Conservation (phyloP, 2,888 invertebrate species). For the Dorcus hopei region DNA sequence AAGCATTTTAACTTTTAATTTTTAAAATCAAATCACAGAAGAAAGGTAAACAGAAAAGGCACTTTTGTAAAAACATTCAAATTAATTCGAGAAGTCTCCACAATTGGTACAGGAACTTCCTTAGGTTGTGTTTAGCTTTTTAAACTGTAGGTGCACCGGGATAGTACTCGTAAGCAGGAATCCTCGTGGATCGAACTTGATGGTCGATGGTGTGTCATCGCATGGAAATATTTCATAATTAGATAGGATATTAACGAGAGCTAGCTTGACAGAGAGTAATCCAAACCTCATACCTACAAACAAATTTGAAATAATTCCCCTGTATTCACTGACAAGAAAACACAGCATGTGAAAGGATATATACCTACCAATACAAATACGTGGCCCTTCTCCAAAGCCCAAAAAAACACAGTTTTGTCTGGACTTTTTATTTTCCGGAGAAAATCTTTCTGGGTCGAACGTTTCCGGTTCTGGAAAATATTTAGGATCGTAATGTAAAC, state of each 20-base stretch:
- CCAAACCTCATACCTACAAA: not conserved
- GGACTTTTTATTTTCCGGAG: constrained; percentile 5
- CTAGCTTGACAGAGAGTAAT: not conserved
- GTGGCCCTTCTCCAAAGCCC: constrained; percentile 10
- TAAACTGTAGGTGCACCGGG: not conserved
- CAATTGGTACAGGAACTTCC: no score
- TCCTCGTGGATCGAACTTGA: not conserved
- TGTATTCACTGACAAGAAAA: not conserved
- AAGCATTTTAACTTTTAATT: no score
- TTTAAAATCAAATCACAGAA: no score
- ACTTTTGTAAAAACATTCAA: no score
- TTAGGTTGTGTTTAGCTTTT: not conserved
- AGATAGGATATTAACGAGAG: not conserved
- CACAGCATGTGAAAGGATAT: no score
- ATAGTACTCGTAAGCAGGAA: not conserved
- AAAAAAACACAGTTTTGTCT: not conserved
- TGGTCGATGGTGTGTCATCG: not conserved
- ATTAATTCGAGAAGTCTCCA: no score
- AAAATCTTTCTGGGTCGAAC: constrained; percentile 12
- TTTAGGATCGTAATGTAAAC: constrained; percentile 8
- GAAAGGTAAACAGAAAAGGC: no score
- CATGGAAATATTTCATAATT: not conserved
- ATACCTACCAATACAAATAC: constrained; percentile 10
- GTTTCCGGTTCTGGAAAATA: constrained; percentile 9
- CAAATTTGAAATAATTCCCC: not conserved